A percentile compares a stretch with the other conserved stretches of the same genome.
Evolutionary conservation across 1,140 invertebrate genomes (phyloP).

Genomic region (Orchesella cincta): DNA sequence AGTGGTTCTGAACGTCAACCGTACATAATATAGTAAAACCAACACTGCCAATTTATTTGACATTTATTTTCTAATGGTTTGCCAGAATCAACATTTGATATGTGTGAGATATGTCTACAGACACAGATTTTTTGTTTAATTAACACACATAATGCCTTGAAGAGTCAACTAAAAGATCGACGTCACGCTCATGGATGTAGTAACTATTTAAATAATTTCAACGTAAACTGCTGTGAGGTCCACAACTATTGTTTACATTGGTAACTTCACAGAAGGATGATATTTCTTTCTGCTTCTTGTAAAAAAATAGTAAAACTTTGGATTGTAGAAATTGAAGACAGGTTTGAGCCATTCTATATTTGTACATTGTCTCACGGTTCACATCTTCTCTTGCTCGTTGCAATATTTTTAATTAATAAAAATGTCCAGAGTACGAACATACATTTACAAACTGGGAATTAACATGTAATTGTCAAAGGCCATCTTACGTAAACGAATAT

Average conservation of each 20-base stretch:
- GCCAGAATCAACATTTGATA: conserved; percentile 2
- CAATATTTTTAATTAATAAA: not conserved
- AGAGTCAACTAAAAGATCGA: too few species aligned
- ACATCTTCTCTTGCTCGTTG: too few species aligned
- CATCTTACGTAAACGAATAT: too few species aligned
- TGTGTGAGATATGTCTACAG: not conserved
- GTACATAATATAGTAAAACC: too few species aligned
- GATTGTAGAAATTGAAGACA: too few species aligned
- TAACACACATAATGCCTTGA: conserved; percentile 5
- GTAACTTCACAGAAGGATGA: too few species aligned
- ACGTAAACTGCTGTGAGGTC: not conserved
- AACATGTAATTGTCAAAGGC: not conserved
- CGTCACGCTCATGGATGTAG: too few species aligned
- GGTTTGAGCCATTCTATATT: not conserved
- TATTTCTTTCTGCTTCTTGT: too few species aligned
- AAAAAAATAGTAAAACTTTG: too few species aligned
- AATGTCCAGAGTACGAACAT: not conserved
- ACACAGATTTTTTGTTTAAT: conserved; percentile 13
- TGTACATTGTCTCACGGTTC: not conserved
- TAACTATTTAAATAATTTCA: too few species aligned
- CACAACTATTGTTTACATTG: too few species aligned
- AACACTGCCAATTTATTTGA: not conserved
- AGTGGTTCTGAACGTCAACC: too few species aligned
- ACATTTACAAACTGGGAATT: not conserved
- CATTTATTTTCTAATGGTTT: not conserved